These are phyloP conservation scores for Procapra przewalskii DNA, from an alignment of 2,113 vertebrate species.

Conservation along the genomic window DNA sequence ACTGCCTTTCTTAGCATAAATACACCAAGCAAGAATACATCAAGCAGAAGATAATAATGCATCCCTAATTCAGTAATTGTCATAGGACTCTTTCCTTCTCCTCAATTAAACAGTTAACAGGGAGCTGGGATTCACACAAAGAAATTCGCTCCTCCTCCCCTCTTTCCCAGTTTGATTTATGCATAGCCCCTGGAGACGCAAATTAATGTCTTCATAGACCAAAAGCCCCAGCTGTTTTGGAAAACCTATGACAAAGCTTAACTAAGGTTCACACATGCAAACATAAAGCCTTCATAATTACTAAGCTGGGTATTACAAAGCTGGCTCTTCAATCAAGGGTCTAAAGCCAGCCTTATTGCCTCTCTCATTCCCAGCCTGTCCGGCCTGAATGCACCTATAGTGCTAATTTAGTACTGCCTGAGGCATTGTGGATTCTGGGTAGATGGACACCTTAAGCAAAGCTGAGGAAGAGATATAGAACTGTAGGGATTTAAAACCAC, in stretches of 20 bases:
- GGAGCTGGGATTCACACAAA: slow-evolving; percentile 63
- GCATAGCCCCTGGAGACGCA: slow-evolving; percentile 59
- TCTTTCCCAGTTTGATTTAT: slow-evolving; percentile 69
- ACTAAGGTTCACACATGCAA: slow-evolving; percentile 66
- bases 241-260: slow-evolving; percentile 70
- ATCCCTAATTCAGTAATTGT: slow-evolving; percentile 65
- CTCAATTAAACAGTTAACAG: slow-evolving; percentile 70
- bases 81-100: slow-evolving; percentile 62
- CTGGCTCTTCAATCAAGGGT: slow-evolving; percentile 48
- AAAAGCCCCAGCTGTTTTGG: slow-evolving; percentile 72
- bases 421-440: slow-evolving; percentile 31
- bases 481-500: slow-evolving; percentile 14
- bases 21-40: slow-evolving; percentile 47
- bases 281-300: slow-evolving; percentile 66
- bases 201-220: slow-evolving; percentile 68
- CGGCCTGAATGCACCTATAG: slow-evolving; percentile 30
- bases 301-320: slow-evolving; percentile 59
- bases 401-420: slow-evolving; percentile 50
- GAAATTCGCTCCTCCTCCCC: slow-evolving; percentile 22
- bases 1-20: slow-evolving; percentile 51
- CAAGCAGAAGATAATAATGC: slow-evolving; percentile 63
- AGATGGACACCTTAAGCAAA: slow-evolving; percentile 40
- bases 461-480: slow-evolving; percentile 25
- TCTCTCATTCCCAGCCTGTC: slow-evolving; percentile 22
- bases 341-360: slow-evolving; percentile 52